Conservation (phyloP, 2,797 vertebrate genomes). For the Meriones psammophilus region DNA sequence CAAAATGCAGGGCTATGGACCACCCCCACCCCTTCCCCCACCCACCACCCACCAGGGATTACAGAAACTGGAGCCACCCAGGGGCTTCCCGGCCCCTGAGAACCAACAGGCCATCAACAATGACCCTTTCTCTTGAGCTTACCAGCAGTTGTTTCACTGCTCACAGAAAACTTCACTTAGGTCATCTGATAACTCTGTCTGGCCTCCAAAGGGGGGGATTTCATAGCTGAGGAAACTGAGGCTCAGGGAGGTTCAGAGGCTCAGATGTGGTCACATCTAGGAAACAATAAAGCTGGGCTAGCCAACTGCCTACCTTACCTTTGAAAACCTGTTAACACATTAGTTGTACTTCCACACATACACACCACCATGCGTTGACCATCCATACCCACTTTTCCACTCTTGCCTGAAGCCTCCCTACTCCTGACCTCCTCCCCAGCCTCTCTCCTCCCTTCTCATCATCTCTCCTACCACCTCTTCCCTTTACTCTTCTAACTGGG, state of each 20-base stretch:
- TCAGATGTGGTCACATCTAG: neutral
- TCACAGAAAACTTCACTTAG: neutral
- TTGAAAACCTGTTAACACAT: neutral
- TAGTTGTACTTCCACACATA: neutral
- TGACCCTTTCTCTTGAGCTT: conserved; percentile 57
- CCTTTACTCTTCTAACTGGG: neutral
- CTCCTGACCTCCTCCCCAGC: neutral
- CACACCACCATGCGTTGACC: no score
- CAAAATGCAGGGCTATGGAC: neutral
- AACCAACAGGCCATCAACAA: conserved; percentile 32
- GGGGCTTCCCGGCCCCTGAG: neutral
- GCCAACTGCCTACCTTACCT: neutral
- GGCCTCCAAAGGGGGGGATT: neutral
- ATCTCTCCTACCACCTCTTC: neutral
- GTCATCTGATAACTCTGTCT: neutral
- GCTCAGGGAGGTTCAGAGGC: neutral
- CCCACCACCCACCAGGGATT: neutral
- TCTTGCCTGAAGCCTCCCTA: no score
- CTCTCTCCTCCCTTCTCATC: neutral
- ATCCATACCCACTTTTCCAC: neutral
- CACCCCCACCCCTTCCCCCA: neutral
- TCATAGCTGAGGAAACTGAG: neutral
- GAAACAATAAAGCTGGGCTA: neutral
- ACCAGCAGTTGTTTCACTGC: conserved; percentile 30
- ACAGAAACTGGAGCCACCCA: conserved; percentile 36